Base-by-base conservation (phyloP, 2,113 vertebrate genomes). In the Morone saxatilis region DNA sequence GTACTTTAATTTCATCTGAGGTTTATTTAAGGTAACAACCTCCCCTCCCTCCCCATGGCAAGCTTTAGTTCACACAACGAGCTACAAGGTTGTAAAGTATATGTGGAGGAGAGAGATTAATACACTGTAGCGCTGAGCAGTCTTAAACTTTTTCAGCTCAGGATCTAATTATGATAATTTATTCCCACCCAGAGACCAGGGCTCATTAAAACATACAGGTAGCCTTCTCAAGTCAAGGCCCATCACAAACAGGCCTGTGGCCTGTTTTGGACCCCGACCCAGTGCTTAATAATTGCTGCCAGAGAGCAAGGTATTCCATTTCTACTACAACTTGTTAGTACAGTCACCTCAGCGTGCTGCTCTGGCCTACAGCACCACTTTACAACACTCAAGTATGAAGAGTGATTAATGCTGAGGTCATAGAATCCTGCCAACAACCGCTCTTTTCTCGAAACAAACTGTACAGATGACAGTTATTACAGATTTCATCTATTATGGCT, bases 201-300 rank as follows among this genome's bases (percentile, higher is more conserved):
- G 56, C 89, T 91, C 89, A 86, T 89, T 91, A 86, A 85, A 89
- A 43, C 76, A 73, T 53, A 0, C 85, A 88, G 81, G 83, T 78
- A 80, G 50, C 51, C 84, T 86, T 80, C 72, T 88, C 47, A 56
- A 65, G 86, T 78, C 81, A 31, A 51, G 51, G 20, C 82, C 54
- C 51, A 48, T 83, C 84, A 76, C 86, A 89, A 88, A 70, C 82
- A 83, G 47, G 77, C 67, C 75, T 0, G 75, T 60, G 60, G 81
- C 75, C 16, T 51, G 1, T 50, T 48, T 9, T 62, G 65, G 71
- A 70, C 80, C 84, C 57, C 17, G 22, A 70, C 63, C 47, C 31
- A 3, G 6, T 48, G 73, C 74, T 78, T 78, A 66, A 78, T 84
- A 74, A 81, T 81, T 70, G 60, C 78, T 38, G 74, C 48, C 59